Conservation (phyloP, 2,113 vertebrate genomes). For the Callipepla squamata region DNA sequence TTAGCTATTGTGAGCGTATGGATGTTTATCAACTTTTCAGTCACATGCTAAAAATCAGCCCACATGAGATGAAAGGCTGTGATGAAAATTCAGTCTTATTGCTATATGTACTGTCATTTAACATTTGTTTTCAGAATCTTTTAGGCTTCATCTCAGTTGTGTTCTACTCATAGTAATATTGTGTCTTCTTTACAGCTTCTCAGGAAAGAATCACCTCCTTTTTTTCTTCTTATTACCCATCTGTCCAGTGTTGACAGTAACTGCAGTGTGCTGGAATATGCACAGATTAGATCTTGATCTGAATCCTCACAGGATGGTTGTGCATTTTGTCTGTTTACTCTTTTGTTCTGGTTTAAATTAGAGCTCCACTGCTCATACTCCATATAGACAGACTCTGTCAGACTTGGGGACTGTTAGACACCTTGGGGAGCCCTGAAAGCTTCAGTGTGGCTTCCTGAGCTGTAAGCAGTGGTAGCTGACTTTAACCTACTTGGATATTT, state of each 20-base stretch:
- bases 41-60: background rate
- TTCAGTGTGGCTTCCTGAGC: background rate
- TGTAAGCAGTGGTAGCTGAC: background rate
- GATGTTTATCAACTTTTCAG: background rate
- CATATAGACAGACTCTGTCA: background rate
- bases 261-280: background rate
- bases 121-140: background rate
- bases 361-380: background rate
- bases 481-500: background rate
- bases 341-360: background rate
- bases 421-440: background rate
- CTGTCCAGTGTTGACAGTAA: background rate
- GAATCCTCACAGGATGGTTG: background rate
- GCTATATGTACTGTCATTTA: background rate
- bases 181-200: background rate
- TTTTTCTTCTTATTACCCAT: fast-evolving
- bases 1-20: background rate
- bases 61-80: background rate
- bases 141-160: background rate
- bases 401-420: background rate
- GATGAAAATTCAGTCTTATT: background rate
- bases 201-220: background rate
- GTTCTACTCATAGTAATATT: background rate
- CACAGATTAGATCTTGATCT: background rate
- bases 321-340: background rate